phyloP scores from a whole-genome alignment of 2,113 vertebrate genomes.

The Marmota flaviventris region DNA sequence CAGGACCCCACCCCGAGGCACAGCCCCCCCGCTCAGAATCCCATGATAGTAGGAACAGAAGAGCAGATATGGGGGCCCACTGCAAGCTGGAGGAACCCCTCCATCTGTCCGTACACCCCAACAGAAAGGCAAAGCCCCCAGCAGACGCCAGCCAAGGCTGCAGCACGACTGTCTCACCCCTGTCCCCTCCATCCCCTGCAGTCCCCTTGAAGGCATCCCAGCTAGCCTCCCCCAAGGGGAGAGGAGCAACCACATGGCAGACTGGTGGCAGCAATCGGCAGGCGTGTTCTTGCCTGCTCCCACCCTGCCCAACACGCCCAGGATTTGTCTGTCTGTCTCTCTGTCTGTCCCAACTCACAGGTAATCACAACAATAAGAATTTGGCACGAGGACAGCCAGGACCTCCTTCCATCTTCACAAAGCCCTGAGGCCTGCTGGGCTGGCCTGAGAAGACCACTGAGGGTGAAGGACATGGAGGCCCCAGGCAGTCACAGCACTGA shows the following conservation, averaged over 20 bases:
- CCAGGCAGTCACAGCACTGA: background rate
- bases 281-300: constrained; percentile 41
- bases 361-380: background rate
- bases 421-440: background rate
- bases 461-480: background rate
- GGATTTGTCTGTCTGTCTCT: constrained; percentile 30
- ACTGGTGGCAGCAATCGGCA: background rate
- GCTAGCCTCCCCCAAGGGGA: constrained; percentile 53
- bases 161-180: background rate
- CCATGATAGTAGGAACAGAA: background rate
- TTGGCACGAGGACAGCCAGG: background rate
- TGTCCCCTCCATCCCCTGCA: background rate
- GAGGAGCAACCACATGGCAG: constrained; percentile 69
- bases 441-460: accelerated
- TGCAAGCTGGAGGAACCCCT: background rate
- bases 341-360: background rate
- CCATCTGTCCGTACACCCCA: background rate
- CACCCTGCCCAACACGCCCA: constrained; percentile 52
- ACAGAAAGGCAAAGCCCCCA: background rate
- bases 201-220: background rate
- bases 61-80: background rate
- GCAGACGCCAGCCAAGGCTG: background rate
- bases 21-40: background rate
- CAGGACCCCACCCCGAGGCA: background rate
- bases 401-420: background rate